Percentiles rank a stretch among this genome's conserved stretches.
phyloP scores from a whole-genome alignment of 2,113 vertebrate genomes.

The Petrocephalus microphthalmus region DNA sequence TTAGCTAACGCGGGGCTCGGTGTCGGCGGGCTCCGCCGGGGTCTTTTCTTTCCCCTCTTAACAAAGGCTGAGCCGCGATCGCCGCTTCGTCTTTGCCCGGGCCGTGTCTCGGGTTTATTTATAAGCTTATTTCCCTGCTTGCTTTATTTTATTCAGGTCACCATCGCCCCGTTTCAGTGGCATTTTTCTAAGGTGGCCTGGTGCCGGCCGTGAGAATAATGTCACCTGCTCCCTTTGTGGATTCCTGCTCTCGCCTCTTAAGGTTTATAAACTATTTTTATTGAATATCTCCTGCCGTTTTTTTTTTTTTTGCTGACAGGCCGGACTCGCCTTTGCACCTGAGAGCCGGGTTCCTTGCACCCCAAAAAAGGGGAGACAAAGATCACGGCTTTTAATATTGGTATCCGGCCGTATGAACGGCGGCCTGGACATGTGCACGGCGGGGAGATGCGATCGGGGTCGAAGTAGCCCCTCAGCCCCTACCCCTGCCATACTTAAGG shows the following conservation, averaged over 20 bases:
- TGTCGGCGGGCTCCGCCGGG: not conserved
- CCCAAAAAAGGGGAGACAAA: not conserved
- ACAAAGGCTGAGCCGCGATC: not conserved
- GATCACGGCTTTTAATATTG: not conserved
- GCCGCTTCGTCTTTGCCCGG: not conserved
- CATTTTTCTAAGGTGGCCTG: not conserved
- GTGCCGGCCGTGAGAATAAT: not conserved
- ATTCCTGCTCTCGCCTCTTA: not conserved
- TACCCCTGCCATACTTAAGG: not conserved
- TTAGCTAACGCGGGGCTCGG: not conserved
- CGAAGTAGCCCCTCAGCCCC: not conserved
- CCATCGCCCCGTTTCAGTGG: not conserved
- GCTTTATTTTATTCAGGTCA: not conserved
- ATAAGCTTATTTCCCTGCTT: not conserved
- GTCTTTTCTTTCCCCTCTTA: too few relatives aligned
- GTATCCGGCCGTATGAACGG: not conserved
- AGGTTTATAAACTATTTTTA: not conserved
- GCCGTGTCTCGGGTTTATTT: not conserved
- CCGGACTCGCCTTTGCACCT: not conserved
- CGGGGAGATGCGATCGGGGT: not conserved
- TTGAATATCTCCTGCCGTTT: not conserved
- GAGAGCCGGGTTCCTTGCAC: not conserved
- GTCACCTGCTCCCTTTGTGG: conserved; percentile 19
- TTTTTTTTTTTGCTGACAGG: not conserved
- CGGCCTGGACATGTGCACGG: not conserved